A percentile compares a stretch with the other conserved stretches of the same genome.
Evolutionary conservation across 1,140 invertebrate species (phyloP).

Genomic region (Radopholus similis): DNA sequence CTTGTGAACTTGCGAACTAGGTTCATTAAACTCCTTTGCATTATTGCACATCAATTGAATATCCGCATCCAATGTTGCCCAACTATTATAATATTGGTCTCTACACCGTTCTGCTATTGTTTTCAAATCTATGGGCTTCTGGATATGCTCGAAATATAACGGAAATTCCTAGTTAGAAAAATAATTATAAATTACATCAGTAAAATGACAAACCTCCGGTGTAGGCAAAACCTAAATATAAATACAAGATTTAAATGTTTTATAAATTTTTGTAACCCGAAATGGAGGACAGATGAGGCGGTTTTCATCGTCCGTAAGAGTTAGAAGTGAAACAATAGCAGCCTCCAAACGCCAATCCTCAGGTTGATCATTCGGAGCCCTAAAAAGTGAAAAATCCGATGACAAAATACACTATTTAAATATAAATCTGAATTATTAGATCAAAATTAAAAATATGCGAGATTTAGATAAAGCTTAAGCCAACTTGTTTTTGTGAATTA

Average conservation of each 20-base stretch:
- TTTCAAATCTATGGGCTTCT: slow-evolving; percentile 93
- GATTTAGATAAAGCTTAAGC: too few relatives aligned
- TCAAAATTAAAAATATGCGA: too few relatives aligned
- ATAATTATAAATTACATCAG: slow-evolving; percentile 1
- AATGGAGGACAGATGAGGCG: slow-evolving; percentile 57
- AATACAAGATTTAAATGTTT: too few relatives aligned
- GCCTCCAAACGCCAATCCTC: slow-evolving; percentile 41
- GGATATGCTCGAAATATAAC: slow-evolving; percentile 95
- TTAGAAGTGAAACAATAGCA: slow-evolving; percentile 36
- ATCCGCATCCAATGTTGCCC: slow-evolving; percentile 84
- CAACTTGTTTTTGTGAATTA: too few relatives aligned
- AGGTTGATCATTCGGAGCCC: slow-evolving; percentile 15
- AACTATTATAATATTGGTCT: slow-evolving; percentile 71
- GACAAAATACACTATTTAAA: too few relatives aligned
- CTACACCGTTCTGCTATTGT: slow-evolving; percentile 83
- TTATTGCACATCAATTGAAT: slow-evolving; percentile 85
- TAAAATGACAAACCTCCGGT: slow-evolving; percentile 24
- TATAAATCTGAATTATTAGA: too few relatives aligned
- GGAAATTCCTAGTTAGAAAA: slow-evolving; percentile 69
- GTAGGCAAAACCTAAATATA: too few relatives aligned
- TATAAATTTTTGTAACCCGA: too few relatives aligned
- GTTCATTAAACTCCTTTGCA: slow-evolving; percentile 91
- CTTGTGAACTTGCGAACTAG: slow-evolving; percentile 91
- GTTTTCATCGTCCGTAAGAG: slow-evolving; percentile 42
- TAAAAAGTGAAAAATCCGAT: too few relatives aligned